Conservation (phyloP, 2,888 invertebrate genomes). For the Aphelenchoides bicaudatus region DNA sequence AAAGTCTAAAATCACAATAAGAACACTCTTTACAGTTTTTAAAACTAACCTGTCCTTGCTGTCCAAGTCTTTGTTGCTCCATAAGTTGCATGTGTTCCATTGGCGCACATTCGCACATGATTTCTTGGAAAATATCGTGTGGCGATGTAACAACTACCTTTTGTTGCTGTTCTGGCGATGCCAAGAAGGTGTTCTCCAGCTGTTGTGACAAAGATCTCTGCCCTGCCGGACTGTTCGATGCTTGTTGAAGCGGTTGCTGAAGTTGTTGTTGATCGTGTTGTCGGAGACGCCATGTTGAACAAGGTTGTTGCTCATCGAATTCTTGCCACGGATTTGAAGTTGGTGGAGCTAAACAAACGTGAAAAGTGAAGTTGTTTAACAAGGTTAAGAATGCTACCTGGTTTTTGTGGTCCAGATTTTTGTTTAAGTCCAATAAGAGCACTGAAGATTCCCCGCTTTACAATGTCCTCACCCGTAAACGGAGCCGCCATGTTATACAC, state of each 20-base stretch:
- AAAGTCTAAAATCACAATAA: neutral
- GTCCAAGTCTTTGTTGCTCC: neutral
- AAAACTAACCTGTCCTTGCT: neutral
- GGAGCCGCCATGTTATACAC: conserved; percentile 52
- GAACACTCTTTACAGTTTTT: neutral
- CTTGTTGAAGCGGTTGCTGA: conserved; percentile 2
- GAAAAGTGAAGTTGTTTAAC: neutral
- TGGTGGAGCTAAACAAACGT: neutral
- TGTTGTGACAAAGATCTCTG: conserved; percentile 28
- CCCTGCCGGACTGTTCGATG: neutral
- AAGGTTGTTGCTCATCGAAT: conserved; percentile 11
- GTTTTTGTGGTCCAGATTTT: conserved; percentile 19
- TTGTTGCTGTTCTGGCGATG: conserved; percentile 27
- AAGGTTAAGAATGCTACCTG: conserved; percentile 2
- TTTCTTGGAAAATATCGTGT: conserved; percentile 40
- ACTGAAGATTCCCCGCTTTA: conserved; percentile 47
- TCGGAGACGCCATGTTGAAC: conserved; percentile 17
- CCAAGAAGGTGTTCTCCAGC: conserved; percentile 27
- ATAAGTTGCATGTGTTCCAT: conserved; percentile 31
- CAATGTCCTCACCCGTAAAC: conserved; percentile 49
- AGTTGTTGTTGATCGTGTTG: conserved; percentile 14
- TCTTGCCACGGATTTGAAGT: conserved; percentile 15
- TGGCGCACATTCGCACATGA: conserved; percentile 38
- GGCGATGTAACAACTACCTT: conserved; percentile 24
- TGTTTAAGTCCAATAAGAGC: conserved; percentile 43